These are phyloP conservation scores for Catocala sponsa DNA, from an alignment of 2,888 invertebrate species.

Conservation along the genomic window DNA sequence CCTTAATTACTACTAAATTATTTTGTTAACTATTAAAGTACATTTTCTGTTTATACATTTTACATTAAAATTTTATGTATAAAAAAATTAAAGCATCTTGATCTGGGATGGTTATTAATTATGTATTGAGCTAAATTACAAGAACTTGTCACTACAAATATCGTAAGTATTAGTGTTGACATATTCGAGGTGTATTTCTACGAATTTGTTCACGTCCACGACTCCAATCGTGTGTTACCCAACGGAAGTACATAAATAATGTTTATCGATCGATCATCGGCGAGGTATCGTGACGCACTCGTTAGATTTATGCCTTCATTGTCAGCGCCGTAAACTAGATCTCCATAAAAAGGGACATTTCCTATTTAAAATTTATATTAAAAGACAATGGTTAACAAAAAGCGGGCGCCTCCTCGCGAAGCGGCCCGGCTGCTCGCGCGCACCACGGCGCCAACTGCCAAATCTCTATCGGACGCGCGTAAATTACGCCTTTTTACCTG, in stretches of 20 bases:
- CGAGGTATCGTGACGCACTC: conserved; percentile 77
- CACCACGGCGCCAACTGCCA: conserved; percentile 86
- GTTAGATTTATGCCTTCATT: conserved; percentile 87
- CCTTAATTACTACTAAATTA: conserved; percentile 22
- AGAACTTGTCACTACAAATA: conserved; percentile 28
- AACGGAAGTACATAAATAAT: conserved; percentile 87
- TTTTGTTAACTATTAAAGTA: not conserved
- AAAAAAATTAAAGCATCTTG: no score
- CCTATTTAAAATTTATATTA: conserved; percentile 88
- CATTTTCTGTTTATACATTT: no score
- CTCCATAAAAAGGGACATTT: conserved; percentile 88
- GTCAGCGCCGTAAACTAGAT: conserved; percentile 87
- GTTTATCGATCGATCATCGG: conserved; percentile 87
- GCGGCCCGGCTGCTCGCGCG: conserved; percentile 63
- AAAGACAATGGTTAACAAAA: conserved; percentile 88
- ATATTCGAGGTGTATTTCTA: conserved; percentile 61
- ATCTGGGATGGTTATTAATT: conserved; percentile 35
- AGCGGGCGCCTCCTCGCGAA: conserved; percentile 84
- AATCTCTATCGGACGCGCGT: conserved; percentile 87
- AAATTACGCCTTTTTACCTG: conserved; percentile 88
- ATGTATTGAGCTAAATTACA: conserved; percentile 31
- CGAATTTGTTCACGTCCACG: conserved; percentile 70
- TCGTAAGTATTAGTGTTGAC: conserved; percentile 28
- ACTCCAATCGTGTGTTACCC: conserved; percentile 67
- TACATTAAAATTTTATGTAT: no score